phyloP scores from a whole-genome alignment of 2,888 invertebrate genomes.

The Trichogramma evanescens region DNA sequence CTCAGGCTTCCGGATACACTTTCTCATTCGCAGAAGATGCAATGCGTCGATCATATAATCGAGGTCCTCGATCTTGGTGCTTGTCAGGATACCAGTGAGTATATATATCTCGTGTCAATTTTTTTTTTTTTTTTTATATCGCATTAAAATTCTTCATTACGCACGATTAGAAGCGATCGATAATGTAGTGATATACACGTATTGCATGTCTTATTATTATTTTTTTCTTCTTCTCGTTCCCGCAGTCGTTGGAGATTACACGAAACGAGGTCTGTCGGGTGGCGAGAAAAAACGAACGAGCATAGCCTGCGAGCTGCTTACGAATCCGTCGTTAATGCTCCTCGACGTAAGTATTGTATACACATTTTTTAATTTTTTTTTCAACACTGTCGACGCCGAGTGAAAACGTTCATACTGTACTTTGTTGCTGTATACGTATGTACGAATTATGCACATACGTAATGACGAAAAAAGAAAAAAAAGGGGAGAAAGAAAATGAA shows the following conservation, averaged over 20 bases:
- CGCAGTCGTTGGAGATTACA: slow-evolving; percentile 66
- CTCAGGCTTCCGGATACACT: slow-evolving; percentile 65
- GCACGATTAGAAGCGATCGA: neutral
- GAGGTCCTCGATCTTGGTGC: slow-evolving; percentile 65
- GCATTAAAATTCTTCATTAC: too few species aligned
- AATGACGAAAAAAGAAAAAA: too few species aligned
- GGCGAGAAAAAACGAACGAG: slow-evolving; percentile 79
- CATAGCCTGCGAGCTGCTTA: slow-evolving; percentile 74
- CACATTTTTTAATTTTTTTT: too few species aligned
- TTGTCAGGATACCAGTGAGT: slow-evolving; percentile 69
- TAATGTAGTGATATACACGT: slow-evolving; percentile 2
- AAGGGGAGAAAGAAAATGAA: too few species aligned
- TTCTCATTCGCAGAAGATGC: slow-evolving; percentile 65
- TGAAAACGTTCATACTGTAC: too few species aligned
- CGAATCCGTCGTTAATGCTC: slow-evolving; percentile 71
- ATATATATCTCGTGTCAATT: neutral
- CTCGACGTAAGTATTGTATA: slow-evolving; percentile 60
- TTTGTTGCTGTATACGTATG: too few species aligned
- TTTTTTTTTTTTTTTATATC: too few species aligned
- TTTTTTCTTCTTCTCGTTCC: slow-evolving; percentile 14
- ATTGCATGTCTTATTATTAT: neutral
- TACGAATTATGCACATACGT: too few species aligned
- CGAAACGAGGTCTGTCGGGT: slow-evolving; percentile 70
- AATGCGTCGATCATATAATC: slow-evolving; percentile 70
- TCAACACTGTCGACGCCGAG: neutral